Conservation (phyloP, 2,113 vertebrate species). For the Pangasianodon hypophthalmus region DNA sequence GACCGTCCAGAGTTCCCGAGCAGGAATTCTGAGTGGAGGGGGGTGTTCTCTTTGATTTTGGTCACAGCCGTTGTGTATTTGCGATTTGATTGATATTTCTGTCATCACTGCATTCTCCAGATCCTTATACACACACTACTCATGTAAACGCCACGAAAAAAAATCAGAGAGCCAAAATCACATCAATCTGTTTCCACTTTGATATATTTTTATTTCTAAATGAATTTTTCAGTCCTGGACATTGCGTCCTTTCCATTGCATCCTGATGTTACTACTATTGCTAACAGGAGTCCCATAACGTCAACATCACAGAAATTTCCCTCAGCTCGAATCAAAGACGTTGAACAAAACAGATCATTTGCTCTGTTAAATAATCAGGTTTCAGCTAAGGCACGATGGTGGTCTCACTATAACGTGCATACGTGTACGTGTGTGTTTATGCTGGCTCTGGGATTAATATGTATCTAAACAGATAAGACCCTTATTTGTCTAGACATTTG, state of each 20-base stretch:
- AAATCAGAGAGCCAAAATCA: not conserved
- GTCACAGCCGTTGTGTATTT: not conserved
- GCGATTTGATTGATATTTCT: not conserved
- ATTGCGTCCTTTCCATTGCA: not conserved
- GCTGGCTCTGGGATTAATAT: slow-evolving; percentile 58
- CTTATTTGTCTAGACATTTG: slow-evolving; percentile 56
- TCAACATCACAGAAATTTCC: slow-evolving; percentile 32
- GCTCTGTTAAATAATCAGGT: slow-evolving; percentile 67
- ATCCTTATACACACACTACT: not conserved
- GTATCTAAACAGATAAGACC: slow-evolving; percentile 66
- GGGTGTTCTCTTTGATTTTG: not conserved
- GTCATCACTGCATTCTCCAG: not conserved
- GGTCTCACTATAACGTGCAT: slow-evolving; percentile 39
- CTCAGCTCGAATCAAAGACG: slow-evolving; percentile 30
- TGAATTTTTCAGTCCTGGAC: not conserved
- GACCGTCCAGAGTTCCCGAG: not conserved
- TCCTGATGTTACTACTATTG: not conserved
- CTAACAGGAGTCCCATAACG: not conserved
- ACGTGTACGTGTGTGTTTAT: slow-evolving; percentile 60
- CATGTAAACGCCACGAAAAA: not conserved
- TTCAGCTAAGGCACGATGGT: slow-evolving; percentile 58
- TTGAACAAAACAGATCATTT: slow-evolving; percentile 60
- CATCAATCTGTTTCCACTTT: not conserved
- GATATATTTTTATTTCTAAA: not conserved
- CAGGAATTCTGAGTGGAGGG: not conserved